Conservation (phyloP, 2,797 vertebrate species). For the Sebastes taczanowskii region DNA sequence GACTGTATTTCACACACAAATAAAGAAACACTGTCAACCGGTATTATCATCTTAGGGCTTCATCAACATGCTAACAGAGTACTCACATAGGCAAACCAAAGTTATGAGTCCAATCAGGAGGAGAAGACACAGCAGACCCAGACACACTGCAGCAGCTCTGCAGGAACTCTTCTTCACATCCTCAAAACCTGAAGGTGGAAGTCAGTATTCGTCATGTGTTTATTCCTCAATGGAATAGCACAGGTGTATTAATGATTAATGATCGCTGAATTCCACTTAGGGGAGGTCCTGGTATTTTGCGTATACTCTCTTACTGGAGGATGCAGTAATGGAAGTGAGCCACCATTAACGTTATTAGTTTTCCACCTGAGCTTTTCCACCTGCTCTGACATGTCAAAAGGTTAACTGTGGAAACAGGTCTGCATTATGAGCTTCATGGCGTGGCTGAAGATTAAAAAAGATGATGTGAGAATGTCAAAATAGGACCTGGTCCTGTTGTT, state of each 20-base stretch:
- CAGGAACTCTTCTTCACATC: neutral
- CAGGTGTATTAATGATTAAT: neutral
- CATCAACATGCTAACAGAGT: neutral
- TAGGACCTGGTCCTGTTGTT: too few species aligned
- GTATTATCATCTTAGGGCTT: neutral
- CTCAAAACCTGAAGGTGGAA: neutral
- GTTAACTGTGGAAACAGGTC: neutral
- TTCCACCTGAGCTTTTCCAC: neutral
- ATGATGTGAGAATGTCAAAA: neutral
- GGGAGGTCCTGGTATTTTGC: too few species aligned
- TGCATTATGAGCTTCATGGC: too few species aligned
- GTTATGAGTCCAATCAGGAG: neutral
- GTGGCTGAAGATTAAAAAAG: neutral
- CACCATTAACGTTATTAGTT: neutral
- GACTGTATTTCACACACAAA: neutral
- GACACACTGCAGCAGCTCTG: neutral
- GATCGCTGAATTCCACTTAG: neutral
- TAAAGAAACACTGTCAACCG: neutral
- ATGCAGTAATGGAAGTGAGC: neutral
- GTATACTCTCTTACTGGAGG: too few species aligned
- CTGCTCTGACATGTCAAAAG: neutral
- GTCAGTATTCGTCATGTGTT: neutral
- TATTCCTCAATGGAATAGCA: neutral
- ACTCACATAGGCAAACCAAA: neutral
- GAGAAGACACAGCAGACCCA: neutral